phyloP scores from a whole-genome alignment of 2,797 vertebrate species.

The Scolopax rusticola region DNA sequence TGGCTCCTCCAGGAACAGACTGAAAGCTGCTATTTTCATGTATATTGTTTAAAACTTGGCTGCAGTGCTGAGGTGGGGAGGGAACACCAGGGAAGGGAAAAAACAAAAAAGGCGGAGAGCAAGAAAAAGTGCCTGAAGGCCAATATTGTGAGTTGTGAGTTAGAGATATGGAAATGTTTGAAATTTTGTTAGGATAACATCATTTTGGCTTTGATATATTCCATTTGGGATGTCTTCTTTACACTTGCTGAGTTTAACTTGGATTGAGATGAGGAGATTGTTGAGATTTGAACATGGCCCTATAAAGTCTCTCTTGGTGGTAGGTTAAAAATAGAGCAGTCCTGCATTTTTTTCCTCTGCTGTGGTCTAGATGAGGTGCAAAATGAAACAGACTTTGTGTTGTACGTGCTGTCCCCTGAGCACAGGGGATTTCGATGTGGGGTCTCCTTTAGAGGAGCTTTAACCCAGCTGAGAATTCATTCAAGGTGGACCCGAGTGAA shows the following conservation, averaged over 20 bases:
- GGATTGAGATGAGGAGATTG: conserved; percentile 41
- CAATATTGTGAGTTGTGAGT: not conserved
- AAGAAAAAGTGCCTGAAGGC: not conserved
- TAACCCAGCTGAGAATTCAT: not conserved
- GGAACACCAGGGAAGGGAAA: not conserved
- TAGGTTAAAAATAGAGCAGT: conserved; percentile 40
- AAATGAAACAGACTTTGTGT: not conserved
- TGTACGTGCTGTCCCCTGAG: not conserved
- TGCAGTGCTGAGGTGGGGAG: not conserved
- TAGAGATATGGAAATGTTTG: not conserved
- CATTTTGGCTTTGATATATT: conserved; percentile 24
- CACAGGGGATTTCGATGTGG: not conserved
- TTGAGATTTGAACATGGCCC: not conserved
- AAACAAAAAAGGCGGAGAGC: not conserved
- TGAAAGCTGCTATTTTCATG: conserved; percentile 34
- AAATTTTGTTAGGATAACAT: conserved; percentile 20
- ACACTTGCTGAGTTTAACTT: conserved; percentile 47
- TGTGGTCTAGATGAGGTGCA: not conserved
- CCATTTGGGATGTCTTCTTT: conserved; percentile 33
- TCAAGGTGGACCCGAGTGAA: not conserved
- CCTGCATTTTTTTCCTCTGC: not conserved
- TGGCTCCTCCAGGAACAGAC: not conserved
- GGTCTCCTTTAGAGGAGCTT: not conserved
- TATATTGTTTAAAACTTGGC: conserved; percentile 42
- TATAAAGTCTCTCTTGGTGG: not conserved